Evolutionary conservation across 2,888 invertebrate species (phyloP), one percentile per base, ranked within the genome.

Genomic region (Pachycephus smyrnensis): DNA sequence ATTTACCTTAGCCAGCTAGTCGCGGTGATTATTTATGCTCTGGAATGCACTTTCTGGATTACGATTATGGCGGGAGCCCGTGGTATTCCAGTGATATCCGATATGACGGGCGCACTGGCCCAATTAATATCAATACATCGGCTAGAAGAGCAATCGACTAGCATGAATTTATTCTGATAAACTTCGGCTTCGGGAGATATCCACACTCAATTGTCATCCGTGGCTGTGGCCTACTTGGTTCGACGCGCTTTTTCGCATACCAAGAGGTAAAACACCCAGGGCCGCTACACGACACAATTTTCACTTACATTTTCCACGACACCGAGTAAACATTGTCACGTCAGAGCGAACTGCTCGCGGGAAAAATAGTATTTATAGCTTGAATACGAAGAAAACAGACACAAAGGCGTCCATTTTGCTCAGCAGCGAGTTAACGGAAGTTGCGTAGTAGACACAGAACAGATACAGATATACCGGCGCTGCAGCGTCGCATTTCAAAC

Each of bases 361-460:
- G 83, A 84, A 86, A 84, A 86, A 84, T 85, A 87, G 87, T 91
- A 90, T 90, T 90, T 91, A 91, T 91, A 89, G 87, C 89, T 85
- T 85, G 86, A 88, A 87, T 89, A 87, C 88, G 86, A 90, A 87
- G 90, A 91, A 91, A 91, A 91, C 91, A 91, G 91, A 91, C 90
- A 91, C 91, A 91, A 91, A 91, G 91, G 90, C 91, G 91, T 91
- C 91, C 91, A 91, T 91, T 91, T 91, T 91, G 90, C 88, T 91
- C 88, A 89, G 87, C 86, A 89, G 89, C 88, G 89, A 89, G 88
- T 87, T 88, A 88, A 87, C 90, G 90, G 90, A 90, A 90, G 90
- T 90, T 88, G 89, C 90, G 90, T 90, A 90, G 89, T 88, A 87
- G 89, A 87, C 88, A 87, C 84, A 84, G 86, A 73, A 31, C 83